Evolutionary conservation across 2,797 vertebrate species (phyloP), one percentile per base, ranked within the genome.

Genomic region (Mastacembelus armatus): DNA sequence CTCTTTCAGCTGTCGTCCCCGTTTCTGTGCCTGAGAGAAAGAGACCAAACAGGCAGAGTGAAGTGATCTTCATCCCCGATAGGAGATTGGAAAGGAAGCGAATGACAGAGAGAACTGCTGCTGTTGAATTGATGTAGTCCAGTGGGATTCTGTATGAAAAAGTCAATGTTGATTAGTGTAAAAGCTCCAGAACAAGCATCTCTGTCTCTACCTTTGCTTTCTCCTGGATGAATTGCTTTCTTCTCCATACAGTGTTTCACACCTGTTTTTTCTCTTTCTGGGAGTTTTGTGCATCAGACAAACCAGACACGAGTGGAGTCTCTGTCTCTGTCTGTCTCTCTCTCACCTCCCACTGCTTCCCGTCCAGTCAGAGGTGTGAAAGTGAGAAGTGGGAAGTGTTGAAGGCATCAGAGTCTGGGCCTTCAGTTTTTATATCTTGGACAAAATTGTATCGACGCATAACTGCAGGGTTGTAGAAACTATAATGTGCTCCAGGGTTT

Each of bases 301-400:
- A 81, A 56, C n/a, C n/a, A n/a, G n/a, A n/a, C n/a, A n/a, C n/a
- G n/a, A n/a, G n/a, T n/a, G n/a, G n/a, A n/a, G n/a, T n/a, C n/a
- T n/a, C n/a, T n/a, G n/a, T n/a, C n/a, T n/a, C n/a, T n/a, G n/a
- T n/a, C 36, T 7, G 19, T 32, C 32, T 10, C 15, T 58, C 29
- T 26, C 10, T 68, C 60, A 52, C 61, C 52, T 57, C 43, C 49
- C 67, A 44, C 74, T 29, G 49, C 56, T 62, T 27, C 26, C 42
- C 14, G 65, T 48, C 33, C 49, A 40, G 32, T 84, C 54, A 65
- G 69, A 66, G 44, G 63, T 78, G 71, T 83, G 73, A 85, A 70
- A 38, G 54, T 49, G 66, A 50, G 30, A 71, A 65, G 65, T 65
- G 32, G 49, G 65, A 75, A 65, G 67, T 78, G 84, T 52, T 30